Evolutionary conservation across 2,113 vertebrate species (phyloP).

Genomic region (Pseudopodoces humilis): DNA sequence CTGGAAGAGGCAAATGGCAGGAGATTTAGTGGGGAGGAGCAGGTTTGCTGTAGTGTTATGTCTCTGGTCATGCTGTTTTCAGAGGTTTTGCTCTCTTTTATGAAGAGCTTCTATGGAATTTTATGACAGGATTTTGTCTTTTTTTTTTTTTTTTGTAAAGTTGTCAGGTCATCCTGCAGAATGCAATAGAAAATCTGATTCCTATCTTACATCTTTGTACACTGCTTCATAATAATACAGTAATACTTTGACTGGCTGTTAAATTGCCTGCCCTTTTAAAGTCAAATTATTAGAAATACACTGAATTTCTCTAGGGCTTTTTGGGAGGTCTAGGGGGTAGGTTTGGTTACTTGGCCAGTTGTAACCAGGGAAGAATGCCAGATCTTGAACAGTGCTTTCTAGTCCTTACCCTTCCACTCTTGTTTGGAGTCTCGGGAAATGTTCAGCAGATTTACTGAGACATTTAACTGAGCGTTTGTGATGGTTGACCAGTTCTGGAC

Average conservation of each 20-base stretch:
- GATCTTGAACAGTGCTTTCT: not conserved
- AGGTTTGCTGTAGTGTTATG: not conserved
- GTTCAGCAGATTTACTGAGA: not conserved
- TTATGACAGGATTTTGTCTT: not conserved
- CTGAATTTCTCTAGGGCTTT: not conserved
- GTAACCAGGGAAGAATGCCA: not conserved
- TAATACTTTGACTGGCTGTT: not conserved
- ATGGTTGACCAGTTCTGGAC: not conserved
- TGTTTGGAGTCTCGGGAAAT: conserved; percentile 10
- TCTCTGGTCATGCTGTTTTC: not conserved
- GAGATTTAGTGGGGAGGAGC: not conserved
- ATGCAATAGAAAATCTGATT: not conserved
- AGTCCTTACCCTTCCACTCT: not conserved
- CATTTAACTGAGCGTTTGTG: not conserved
- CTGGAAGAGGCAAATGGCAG: not conserved
- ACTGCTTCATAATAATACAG: not conserved
- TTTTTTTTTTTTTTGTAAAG: not conserved
- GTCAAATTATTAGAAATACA: not conserved
- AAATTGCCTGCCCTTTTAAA: not conserved
- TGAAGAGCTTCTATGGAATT: not conserved
- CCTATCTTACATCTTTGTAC: not conserved
- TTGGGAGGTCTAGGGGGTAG: not conserved
- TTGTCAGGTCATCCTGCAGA: not conserved
- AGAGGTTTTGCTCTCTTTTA: not conserved
- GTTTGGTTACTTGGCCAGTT: not conserved